Conservation (phyloP, 2,797 vertebrate genomes). For the Pantherophis alleghaniensis region DNA sequence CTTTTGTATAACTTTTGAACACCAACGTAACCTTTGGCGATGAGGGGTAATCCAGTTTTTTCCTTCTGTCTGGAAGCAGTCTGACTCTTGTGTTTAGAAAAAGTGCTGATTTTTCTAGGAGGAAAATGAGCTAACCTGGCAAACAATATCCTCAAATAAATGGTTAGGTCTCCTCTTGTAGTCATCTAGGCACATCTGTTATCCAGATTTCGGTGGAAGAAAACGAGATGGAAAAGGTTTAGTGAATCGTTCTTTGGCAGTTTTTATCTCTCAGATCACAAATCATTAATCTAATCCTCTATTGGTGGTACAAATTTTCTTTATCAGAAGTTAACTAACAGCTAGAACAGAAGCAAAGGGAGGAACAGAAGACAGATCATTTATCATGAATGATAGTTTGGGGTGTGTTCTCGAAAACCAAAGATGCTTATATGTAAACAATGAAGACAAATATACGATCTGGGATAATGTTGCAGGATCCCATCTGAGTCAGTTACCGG, state of each 20-base stretch:
- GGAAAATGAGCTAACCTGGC: neutral
- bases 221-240: neutral
- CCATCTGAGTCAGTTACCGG: neutral
- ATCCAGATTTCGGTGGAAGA: constrained; percentile 9
- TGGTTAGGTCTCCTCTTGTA: neutral
- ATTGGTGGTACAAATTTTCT: neutral
- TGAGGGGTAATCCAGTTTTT: neutral
- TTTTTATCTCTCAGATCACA: neutral
- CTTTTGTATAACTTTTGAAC: neutral
- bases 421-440: neutral
- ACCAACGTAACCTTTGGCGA: neutral
- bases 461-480: neutral
- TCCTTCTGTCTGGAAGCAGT: neutral
- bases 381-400: neutral
- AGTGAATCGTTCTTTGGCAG: neutral
- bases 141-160: neutral
- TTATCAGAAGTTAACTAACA: neutral
- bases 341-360: neutral
- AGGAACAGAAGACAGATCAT: neutral
- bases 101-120: neutral
- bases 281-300: neutral
- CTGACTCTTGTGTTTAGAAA: neutral
- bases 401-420: neutral
- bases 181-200: constrained; percentile 9
- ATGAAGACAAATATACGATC: neutral